A percentile compares a stretch with the other conserved stretches of the same genome.
Evolutionary conservation across 2,113 vertebrate genomes (phyloP).

Genomic region (Sisor rabdophorus): DNA sequence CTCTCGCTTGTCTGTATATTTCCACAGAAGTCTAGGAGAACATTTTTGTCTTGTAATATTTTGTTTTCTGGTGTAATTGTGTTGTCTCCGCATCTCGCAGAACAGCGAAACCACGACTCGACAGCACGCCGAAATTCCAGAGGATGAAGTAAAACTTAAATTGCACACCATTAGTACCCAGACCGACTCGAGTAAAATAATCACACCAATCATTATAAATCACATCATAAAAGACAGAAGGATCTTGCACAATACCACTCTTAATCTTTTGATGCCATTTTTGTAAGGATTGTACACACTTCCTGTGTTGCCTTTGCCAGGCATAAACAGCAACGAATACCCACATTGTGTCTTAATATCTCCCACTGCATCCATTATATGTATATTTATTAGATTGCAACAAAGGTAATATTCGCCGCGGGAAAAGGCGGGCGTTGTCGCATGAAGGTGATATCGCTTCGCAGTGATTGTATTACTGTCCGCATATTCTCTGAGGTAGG

Average conservation of each 20-base stretch:
- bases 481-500: slow-evolving; percentile 72
- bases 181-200: slow-evolving; percentile 33
- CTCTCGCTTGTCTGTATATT: not conserved
- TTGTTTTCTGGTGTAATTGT: not conserved
- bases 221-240: slow-evolving; percentile 35
- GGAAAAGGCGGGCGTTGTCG: slow-evolving; percentile 72
- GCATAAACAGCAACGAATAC: slow-evolving; percentile 77
- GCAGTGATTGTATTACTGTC: slow-evolving; percentile 76
- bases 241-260: slow-evolving; percentile 33
- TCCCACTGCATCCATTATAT: slow-evolving; percentile 73
- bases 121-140: slow-evolving; percentile 4
- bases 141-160: slow-evolving; percentile 31
- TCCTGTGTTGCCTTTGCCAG: slow-evolving; percentile 54
- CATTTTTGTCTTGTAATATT: not conserved
- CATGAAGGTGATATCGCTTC: slow-evolving; percentile 76
- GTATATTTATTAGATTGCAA: slow-evolving; percentile 80
- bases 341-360: slow-evolving; percentile 78
- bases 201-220: slow-evolving; percentile 34
- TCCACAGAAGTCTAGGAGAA: not conserved
- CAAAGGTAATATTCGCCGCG: slow-evolving; percentile 77
- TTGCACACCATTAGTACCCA: slow-evolving; percentile 22
- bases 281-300: slow-evolving; percentile 29
- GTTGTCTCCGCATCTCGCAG: not conserved
- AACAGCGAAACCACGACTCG: slow-evolving; percentile 21
- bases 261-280: slow-evolving; percentile 40